These are phyloP conservation scores for Manis pentadactyla DNA, from an alignment of 2,797 vertebrate species.

Conservation along the genomic window DNA sequence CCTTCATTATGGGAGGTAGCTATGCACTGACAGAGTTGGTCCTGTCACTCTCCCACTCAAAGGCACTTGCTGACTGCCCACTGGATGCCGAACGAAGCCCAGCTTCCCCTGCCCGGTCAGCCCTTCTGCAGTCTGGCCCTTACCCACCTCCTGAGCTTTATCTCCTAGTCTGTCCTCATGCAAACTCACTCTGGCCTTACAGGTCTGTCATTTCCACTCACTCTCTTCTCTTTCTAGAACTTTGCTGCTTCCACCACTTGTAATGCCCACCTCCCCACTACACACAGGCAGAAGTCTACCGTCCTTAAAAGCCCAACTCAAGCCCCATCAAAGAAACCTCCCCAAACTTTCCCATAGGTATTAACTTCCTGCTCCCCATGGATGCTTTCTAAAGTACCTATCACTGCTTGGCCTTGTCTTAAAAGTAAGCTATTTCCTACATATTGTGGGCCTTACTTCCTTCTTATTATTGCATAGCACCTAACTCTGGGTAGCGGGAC, in stretches of 20 bases:
- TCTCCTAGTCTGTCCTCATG: neutral
- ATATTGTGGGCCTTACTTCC: neutral
- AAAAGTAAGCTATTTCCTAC: neutral
- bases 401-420: neutral
- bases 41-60: neutral
- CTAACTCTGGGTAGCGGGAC: neutral
- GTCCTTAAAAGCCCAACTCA: conserved; percentile 26
- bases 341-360: neutral
- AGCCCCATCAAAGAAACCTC: neutral
- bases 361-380: neutral
- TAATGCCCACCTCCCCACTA: neutral
- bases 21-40: neutral
- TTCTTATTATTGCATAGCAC: neutral
- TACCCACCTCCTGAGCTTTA: neutral
- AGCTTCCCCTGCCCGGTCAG: neutral
- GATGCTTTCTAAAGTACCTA: neutral
- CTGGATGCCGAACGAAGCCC: neutral
- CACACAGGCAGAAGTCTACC: neutral
- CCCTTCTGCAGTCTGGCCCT: neutral
- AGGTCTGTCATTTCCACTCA: neutral
- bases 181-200: neutral
- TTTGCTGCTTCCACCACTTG: neutral
- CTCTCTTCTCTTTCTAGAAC: neutral
- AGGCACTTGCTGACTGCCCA: neutral
- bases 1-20: neutral